phyloP scores from a whole-genome alignment of 2,797 vertebrate species.

The Labroides dimidiatus region DNA sequence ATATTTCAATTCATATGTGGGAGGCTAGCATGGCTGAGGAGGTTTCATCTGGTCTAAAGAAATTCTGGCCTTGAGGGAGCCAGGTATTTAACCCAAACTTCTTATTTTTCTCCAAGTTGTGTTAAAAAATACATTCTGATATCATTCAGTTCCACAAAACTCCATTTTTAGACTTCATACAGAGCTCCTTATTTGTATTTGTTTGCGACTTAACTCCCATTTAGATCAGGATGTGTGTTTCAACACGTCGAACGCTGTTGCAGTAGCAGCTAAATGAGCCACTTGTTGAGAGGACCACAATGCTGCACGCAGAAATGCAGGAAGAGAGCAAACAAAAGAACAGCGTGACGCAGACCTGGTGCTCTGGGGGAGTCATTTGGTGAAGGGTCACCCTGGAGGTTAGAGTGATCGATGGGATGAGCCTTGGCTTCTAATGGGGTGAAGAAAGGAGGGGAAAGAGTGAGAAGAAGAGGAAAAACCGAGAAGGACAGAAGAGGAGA shows the following conservation, averaged over 20 bases:
- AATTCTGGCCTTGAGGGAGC: background rate
- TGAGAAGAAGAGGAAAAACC: constrained; percentile 9
- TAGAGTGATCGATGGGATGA: constrained; percentile 62
- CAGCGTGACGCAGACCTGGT: constrained; percentile 54
- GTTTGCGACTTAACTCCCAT: constrained; percentile 48
- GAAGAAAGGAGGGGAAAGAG: constrained; percentile 15
- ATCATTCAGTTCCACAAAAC: background rate
- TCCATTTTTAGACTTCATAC: background rate
- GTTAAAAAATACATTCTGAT: background rate
- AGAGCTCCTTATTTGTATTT: constrained; percentile 25
- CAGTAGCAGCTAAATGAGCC: constrained; percentile 61
- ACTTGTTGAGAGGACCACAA: constrained; percentile 79
- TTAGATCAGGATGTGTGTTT: constrained; percentile 78
- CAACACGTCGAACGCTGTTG: constrained; percentile 56
- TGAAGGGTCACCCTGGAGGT: constrained; percentile 56
- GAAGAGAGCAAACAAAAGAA: constrained; percentile 76
- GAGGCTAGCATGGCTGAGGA: constrained; percentile 1
- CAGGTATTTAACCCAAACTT: background rate
- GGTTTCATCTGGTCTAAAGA: constrained; percentile 26
- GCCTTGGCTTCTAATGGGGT: constrained; percentile 51
- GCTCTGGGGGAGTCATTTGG: constrained; percentile 36
- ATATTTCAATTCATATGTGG: constrained; percentile 9
- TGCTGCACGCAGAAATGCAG: constrained; percentile 76
- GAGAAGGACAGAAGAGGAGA: constrained; percentile 1
- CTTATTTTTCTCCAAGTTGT: background rate